Percentiles rank a stretch among this genome's conserved stretches.
These are phyloP conservation scores for Stictocephala bisonia DNA, from an alignment of 2,888 invertebrate species.

Conservation along the genomic window DNA sequence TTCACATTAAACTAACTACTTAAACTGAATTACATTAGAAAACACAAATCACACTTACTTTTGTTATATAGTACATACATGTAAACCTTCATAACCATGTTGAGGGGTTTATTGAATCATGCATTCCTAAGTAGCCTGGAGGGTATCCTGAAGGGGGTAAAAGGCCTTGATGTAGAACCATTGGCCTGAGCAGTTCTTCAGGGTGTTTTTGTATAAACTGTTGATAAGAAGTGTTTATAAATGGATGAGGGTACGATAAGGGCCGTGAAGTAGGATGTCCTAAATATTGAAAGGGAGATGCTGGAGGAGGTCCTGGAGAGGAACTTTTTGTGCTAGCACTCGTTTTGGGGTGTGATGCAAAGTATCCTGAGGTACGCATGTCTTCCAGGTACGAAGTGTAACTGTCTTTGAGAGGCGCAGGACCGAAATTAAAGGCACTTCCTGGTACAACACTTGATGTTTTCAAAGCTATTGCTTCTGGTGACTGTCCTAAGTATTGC, in stretches of 20 bases:
- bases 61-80: too few species aligned
- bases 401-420: slow-evolving; percentile 74
- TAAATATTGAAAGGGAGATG: slow-evolving; percentile 48
- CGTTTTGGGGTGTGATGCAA: slow-evolving; percentile 64
- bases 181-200: slow-evolving; percentile 69
- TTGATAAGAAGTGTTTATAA: slow-evolving; percentile 72
- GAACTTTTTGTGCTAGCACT: slow-evolving; percentile 62
- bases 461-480: slow-evolving; percentile 71
- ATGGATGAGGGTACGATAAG: slow-evolving; percentile 54
- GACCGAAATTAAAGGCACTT: slow-evolving; percentile 87
- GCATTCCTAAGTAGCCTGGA: slow-evolving; percentile 75
- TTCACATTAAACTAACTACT: too few species aligned
- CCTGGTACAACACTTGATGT: slow-evolving; percentile 80
- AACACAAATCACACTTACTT: too few species aligned
- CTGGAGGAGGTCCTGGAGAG: slow-evolving; percentile 56
- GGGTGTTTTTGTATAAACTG: slow-evolving; percentile 76
- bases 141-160: slow-evolving; percentile 63
- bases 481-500: slow-evolving; percentile 70
- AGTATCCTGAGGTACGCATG: slow-evolving; percentile 65
- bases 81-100: slow-evolving; percentile 63
- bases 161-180: slow-evolving; percentile 66
- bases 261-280: slow-evolving; percentile 47
- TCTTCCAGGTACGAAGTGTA: slow-evolving; percentile 73
- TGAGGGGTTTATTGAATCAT: slow-evolving; percentile 74
- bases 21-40: too few species aligned